Evolutionary conservation across 2,113 vertebrate species (phyloP).

Genomic region (Clarias macrocephalus): DNA sequence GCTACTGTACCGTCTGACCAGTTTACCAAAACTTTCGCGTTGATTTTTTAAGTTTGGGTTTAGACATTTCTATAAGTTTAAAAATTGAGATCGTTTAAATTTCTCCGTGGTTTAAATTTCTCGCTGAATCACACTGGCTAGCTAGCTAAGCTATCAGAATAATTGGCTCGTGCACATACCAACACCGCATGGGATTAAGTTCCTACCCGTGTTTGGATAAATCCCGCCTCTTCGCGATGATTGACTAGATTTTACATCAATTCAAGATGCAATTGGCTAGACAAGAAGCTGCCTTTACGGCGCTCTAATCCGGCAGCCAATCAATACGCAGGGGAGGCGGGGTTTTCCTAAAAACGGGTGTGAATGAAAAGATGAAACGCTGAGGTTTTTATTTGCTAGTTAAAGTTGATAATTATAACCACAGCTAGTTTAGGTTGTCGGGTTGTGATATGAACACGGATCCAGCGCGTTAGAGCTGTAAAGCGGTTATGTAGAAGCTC

Average conservation of each 20-base stretch:
- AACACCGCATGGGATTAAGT: conserved; percentile 20
- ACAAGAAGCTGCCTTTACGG: fast-evolving
- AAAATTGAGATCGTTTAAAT: not conserved
- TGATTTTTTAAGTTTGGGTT: no score
- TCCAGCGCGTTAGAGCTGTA: not conserved
- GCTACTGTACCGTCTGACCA: no score
- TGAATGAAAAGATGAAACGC: not conserved
- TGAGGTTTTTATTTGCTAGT: not conserved
- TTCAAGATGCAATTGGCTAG: not conserved
- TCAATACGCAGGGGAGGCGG: not conserved
- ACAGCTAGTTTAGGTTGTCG: no score
- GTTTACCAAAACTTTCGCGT: not conserved
- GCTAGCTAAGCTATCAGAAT: not conserved
- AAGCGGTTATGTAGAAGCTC: not conserved
- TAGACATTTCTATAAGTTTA: not conserved
- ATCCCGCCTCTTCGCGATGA: not conserved
- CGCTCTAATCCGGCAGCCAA: not conserved
- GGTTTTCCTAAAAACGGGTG: not conserved
- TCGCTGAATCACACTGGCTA: conserved; percentile 30
- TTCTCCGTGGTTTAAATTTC: not conserved
- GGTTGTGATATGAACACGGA: not conserved
- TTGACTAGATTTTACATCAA: not conserved
- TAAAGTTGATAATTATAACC: no score
- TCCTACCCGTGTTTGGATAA: not conserved
- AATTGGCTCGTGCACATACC: not conserved